Evolutionary conservation across 2,888 invertebrate species (phyloP), one percentile per base, ranked within the genome.

Genomic region (Therioaphis trifolii): DNA sequence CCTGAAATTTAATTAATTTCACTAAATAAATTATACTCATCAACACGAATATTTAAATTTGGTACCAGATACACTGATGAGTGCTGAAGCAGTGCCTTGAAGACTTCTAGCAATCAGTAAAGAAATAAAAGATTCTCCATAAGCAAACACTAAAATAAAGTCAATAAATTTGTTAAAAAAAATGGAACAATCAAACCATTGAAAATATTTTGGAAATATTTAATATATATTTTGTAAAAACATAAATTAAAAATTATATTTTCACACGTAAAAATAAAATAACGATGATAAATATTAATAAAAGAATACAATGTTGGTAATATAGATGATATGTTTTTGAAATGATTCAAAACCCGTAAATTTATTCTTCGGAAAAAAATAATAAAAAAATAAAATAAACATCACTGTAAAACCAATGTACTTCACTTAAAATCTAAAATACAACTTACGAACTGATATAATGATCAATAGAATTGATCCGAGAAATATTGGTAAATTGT

Each of bases 31-130:
- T 55, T 21, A n/a, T 55, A 21, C 21, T 21, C 2, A 4, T 21
- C 1, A 9, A 14, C 11, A 2, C 5, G 14, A 40, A 21, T 21
- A n/a, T 21, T 68, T 11, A 21, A 35, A 4, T 21, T 55, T 2
- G 15, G 85, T 87, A 90, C 91, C 91, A 87, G 94, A 92, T 9
- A 95, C 93, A 24, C 93, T 92, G 84, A 94, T 92, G 86, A 94
- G 93, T 0, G 95, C 93, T 1, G 95, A 95, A 14, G 94, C 94
- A 79, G 95, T 89, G 0, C 95, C 96, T 88, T 96, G 95, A 21
- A 95, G 89, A 75, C 93, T 93, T 85, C 96, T 90, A 0, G 95
- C 95, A 72, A 94, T 87, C 86, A 95, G 91, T 85, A 95, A 89
- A 4, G 92, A 89, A 84, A 90, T 89, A 88, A 93, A 95, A 2